A percentile compares a stretch with the other conserved stretches of the same genome.
Conservation (phyloP, 1,140 invertebrate genomes). For the Atta colombica region DNA sequence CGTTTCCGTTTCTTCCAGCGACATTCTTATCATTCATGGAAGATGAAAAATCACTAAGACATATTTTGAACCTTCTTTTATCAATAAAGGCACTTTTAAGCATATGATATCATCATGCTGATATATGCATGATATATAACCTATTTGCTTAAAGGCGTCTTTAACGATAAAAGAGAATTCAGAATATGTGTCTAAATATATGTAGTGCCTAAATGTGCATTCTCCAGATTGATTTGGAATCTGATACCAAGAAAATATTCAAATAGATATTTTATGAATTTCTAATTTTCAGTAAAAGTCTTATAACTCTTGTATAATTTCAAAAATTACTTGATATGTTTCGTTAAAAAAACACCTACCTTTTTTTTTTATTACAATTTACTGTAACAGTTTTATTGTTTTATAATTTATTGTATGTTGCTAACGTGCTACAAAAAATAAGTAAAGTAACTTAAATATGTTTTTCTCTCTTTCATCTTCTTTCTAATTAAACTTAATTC, state of each 20-base stretch:
- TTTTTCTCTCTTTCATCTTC: background rate
- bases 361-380: too few relatives aligned
- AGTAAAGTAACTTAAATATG: background rate
- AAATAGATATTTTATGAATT: background rate
- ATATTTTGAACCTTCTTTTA: too few relatives aligned
- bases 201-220: background rate
- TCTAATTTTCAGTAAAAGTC: background rate
- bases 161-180: too few relatives aligned
- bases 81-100: too few relatives aligned
- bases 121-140: too few relatives aligned
- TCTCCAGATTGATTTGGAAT: background rate
- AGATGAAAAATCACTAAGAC: slow-evolving; percentile 3
- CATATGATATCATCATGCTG: too few relatives aligned
- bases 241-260: background rate
- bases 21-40: background rate
- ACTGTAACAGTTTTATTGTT: too few relatives aligned
- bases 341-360: background rate
- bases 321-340: background rate
- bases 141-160: too few relatives aligned
- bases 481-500: background rate
- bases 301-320: background rate
- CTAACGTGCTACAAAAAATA: background rate
- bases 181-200: background rate
- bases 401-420: too few relatives aligned
- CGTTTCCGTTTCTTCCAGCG: background rate